Conservation (phyloP, 35 echinoderm and acorn worm species). For the Apostichopus californicus region DNA sequence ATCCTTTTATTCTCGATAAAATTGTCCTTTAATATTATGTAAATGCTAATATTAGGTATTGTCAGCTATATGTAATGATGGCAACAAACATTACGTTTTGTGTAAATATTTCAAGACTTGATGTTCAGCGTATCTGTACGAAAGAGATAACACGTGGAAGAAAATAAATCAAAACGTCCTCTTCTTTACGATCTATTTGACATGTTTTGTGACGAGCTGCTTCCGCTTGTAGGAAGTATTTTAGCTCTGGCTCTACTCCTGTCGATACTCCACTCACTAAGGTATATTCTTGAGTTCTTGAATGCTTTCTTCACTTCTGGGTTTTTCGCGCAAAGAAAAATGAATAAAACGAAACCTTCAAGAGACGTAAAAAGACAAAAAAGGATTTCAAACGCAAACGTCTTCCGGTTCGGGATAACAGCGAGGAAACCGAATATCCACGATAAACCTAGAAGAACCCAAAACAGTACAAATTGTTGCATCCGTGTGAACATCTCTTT, state of each 20-base stretch:
- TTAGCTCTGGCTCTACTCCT: background rate
- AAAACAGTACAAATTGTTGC: conserved; percentile 25
- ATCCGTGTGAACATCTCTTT: conserved; percentile 14
- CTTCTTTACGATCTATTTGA: background rate
- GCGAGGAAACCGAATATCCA: conserved; percentile 49
- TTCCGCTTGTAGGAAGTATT: background rate
- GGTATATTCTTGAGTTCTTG: background rate
- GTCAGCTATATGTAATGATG: too few species aligned
- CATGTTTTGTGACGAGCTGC: background rate
- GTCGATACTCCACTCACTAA: background rate
- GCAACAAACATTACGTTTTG: too few species aligned
- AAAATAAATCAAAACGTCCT: too few species aligned
- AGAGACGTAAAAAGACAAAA: conserved; percentile 36
- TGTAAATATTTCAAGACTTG: too few species aligned
- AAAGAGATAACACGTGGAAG: too few species aligned
- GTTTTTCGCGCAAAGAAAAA: conserved; percentile 13
- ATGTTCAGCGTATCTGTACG: too few species aligned
- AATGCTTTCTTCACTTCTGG: background rate
- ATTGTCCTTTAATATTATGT: too few species aligned
- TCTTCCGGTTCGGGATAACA: conserved; percentile 2
- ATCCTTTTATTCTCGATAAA: too few species aligned
- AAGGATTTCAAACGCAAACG: conserved; percentile 6
- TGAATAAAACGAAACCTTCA: conserved; percentile 30
- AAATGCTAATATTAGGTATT: too few species aligned
- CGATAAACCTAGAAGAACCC: conserved; percentile 29